Evolutionary conservation across 2,113 vertebrate genomes (phyloP), one percentile per base, ranked within the genome.

Genomic region (Mesoclemmys tuberculata): DNA sequence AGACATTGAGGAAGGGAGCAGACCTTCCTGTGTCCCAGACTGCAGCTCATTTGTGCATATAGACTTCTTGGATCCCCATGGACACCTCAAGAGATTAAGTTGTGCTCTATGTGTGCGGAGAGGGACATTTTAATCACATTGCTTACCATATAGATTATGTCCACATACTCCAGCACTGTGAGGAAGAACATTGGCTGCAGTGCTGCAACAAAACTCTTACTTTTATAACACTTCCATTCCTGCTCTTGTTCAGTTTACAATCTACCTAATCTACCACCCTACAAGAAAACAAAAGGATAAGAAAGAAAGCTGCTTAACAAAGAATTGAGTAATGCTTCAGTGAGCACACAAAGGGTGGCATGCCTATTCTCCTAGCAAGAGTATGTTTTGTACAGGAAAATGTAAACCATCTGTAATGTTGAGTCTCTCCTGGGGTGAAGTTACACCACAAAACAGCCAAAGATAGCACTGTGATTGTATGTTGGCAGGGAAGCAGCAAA

Each of bases 401-500:
- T 48, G 44, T 94, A 96, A 93, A 88, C 89, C 85, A 96, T 92
- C 89, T 94, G 88, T 81, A 81, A 91, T 87, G 38, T 64, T 96
- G 58, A 89, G 79, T 96, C 94, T 93, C 93, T 96, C 61, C 75
- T 54, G 84, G 91, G 96, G 88, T 96, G 80, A 97, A 92, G 90
- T 21, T 86, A 80, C 29, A 94, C 97, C 96, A 97, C 97, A 96
- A 68, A 88, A 38, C 48, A 92, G 91, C 97, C 98, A 98, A 98
- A 98, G 96, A 98, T 97, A 98, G 97, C 86, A 54, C 74, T 8
- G 38, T 91, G 91, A 98, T 96, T 97, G 87, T 24, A 96, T 1
- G 71, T 92, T 96, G 97, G 87, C 89, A 95, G 84, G 64, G 85
- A 96, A 96, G 89, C 38, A 87, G 86, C 80, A 85, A 93, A 97